Evolutionary conservation across 2,113 vertebrate species (phyloP).

Genomic region (Coptodon bakossiorum): DNA sequence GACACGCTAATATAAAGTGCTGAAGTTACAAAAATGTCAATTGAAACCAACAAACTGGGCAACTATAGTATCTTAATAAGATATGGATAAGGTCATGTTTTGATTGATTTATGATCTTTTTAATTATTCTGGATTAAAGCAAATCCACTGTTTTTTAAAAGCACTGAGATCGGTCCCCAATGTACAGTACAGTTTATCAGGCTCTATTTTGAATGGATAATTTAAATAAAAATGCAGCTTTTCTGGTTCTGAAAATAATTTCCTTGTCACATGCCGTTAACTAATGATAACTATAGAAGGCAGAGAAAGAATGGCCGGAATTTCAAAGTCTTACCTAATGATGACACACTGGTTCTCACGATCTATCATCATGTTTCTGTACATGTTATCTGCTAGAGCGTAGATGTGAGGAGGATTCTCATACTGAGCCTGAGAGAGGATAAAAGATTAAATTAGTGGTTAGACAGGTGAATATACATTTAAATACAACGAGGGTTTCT

Average conservation of each 20-base stretch:
- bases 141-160: neutral
- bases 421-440: conserved; percentile 83
- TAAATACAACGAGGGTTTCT: neutral
- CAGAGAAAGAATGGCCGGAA: neutral
- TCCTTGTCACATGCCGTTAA: neutral
- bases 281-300: neutral
- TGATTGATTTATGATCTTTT: neutral
- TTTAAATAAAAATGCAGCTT: neutral
- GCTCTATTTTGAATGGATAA: neutral
- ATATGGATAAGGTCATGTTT: neutral
- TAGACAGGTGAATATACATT: neutral
- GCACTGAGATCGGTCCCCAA: neutral
- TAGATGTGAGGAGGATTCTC: conserved; percentile 99
- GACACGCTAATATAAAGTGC: neutral
- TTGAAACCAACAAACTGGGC: neutral
- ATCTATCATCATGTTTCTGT: conserved; percentile 99
- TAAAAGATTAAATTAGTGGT: neutral
- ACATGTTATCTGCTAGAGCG: conserved; percentile 96
- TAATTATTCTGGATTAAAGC: neutral
- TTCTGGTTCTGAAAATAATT: neutral
- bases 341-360: conserved; percentile 97
- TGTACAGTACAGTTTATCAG: neutral
- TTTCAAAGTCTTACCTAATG: conserved; percentile 83
- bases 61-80: neutral
- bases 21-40: neutral